These are phyloP conservation scores for Spermophilus dauricus DNA, from an alignment of 2,113 vertebrate species.

Conservation along the genomic window DNA sequence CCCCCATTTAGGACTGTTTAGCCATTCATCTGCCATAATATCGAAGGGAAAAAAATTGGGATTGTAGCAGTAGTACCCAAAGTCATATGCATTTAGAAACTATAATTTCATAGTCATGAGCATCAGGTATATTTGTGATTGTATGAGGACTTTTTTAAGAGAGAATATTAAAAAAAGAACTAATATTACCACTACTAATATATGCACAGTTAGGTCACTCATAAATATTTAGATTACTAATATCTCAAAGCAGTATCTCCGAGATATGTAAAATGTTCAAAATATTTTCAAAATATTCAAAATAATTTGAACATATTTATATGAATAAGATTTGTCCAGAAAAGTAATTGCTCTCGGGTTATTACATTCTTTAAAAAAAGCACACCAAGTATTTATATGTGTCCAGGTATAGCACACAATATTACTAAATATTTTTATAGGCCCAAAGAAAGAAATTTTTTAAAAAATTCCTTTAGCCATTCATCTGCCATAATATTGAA, in stretches of 20 bases:
- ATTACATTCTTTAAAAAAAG: constrained; percentile 7
- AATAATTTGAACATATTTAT: not conserved
- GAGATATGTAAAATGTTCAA: constrained; percentile 34
- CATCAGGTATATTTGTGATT: not conserved
- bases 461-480: not conserved
- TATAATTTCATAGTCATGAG: no score
- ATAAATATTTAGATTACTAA: constrained; percentile 20
- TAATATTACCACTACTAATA: not conserved
- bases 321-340: not conserved
- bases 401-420: not conserved
- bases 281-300: not conserved
- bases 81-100: no score
- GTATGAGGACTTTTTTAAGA: not conserved
- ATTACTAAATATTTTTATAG: not conserved
- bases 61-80: no score
- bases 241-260: not conserved
- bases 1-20: not conserved
- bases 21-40: no score
- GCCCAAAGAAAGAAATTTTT: not conserved
- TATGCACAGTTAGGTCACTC: not conserved
- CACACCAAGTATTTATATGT: not conserved
- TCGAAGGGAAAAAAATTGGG: no score
- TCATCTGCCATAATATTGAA: not conserved
- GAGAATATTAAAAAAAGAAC: no score
- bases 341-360: not conserved